Base-by-base conservation (phyloP, 2,113 vertebrate genomes). In the Anthoscopus minutus region DNA sequence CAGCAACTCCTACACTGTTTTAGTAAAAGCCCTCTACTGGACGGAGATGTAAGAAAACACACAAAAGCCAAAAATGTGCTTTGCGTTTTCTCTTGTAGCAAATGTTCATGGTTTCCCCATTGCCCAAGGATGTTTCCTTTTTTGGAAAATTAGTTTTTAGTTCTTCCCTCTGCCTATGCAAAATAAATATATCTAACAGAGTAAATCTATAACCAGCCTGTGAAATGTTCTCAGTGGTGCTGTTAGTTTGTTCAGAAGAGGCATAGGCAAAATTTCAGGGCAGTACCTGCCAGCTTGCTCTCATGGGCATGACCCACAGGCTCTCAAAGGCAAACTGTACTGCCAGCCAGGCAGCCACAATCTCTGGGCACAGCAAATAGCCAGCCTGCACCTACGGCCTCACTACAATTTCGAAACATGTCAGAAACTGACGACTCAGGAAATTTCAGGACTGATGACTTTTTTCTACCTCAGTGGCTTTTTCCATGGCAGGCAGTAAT, bases 291-390 rank as follows among this genome's bases (percentile, higher is more conserved):
- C 24, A 44, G 5, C 4, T 37, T 66, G 23, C 30, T 70, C 23
- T 38, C 30, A 4, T 7, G 6, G 7, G 18, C 9, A 20, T 10
- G 10, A 53, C 5, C 44, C 0, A 0, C 10, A 21, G 20, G 27
- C 47, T 67, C 15, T 47, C 27, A 45, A 44, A 69, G n/a, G 14
- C 10, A 47, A 77, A 37, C 8, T 21, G 15, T 27, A 0, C 30
- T 77, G 23, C 35, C 3, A 2, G 28, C 17, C 14, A 9, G 0
- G 2, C 6, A 37, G 28, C 1, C 14, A 15, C 69, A 64, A 54
- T 6, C 10, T 13, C n/a, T 24, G 72, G 54, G 48, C 22, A 69
- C 14, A 47, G 45, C 3, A 11, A 72, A 44, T 15, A 60, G 30
- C 40, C 71, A 81, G 48, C 45, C 66, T 65, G 22, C 33, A 80